phyloP scores from a whole-genome alignment of 1,140 invertebrate species.

The Brachionus koreanus region DNA sequence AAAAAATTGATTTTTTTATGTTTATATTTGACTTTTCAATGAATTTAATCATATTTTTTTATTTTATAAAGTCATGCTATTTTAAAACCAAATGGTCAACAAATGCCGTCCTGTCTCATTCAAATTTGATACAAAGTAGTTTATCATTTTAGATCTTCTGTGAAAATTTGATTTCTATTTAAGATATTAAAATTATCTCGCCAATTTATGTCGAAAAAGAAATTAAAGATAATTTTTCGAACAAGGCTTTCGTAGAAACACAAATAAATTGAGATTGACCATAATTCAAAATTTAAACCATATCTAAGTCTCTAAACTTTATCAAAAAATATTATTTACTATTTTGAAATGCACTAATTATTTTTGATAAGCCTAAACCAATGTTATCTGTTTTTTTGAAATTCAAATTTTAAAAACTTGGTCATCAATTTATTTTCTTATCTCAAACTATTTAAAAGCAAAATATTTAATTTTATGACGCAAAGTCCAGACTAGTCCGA shows the following conservation, averaged over 20 bases:
- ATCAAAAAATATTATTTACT: constrained; percentile 1
- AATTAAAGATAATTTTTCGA: not conserved
- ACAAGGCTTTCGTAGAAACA: not conserved
- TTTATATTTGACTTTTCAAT: not conserved
- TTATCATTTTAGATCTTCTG: not conserved
- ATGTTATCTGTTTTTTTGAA: constrained; percentile 18
- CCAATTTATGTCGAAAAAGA: not conserved
- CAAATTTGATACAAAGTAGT: not conserved
- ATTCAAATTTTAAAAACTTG: not conserved
- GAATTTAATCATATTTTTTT: not conserved
- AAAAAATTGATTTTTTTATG: not conserved
- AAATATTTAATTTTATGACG: constrained; percentile 10
- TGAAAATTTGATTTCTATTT: not conserved
- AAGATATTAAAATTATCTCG: not conserved
- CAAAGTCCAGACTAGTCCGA: not conserved
- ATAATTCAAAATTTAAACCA: constrained; percentile 14
- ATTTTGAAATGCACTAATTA: constrained; percentile 26
- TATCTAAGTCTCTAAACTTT: not conserved
- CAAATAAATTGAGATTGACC: not conserved
- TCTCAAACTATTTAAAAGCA: not conserved
- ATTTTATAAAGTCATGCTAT: not conserved
- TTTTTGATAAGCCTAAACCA: not conserved
- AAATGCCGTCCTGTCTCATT: not conserved
- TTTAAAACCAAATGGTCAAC: not conserved
- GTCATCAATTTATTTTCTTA: not conserved